Evolutionary conservation across 2,797 vertebrate genomes (phyloP).

Genomic region (Brachymystax lenok): DNA sequence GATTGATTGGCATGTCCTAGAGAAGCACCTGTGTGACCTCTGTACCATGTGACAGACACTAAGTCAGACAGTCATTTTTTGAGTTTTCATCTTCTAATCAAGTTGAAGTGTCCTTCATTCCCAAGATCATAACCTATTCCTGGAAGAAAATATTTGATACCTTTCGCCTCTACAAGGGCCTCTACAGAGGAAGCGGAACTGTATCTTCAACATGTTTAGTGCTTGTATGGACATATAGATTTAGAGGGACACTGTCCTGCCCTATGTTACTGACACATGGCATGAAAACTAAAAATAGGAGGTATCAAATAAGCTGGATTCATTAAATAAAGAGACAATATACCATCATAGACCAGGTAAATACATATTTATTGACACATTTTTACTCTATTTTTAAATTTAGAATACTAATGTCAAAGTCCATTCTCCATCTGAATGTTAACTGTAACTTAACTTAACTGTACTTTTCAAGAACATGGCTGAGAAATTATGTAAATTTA

Average conservation of each 20-base stretch:
- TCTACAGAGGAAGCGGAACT: too few species aligned
- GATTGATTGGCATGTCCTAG: background rate
- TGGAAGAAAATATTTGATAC: background rate
- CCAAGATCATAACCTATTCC: constrained; percentile 3
- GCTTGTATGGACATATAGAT: too few species aligned
- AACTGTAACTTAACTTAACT: background rate
- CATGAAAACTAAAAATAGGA: too few species aligned
- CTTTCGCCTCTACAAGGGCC: too few species aligned
- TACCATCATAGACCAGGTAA: background rate
- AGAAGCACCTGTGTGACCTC: background rate
- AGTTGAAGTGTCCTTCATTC: constrained; percentile 23
- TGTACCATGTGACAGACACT: too few species aligned
- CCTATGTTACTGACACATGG: too few species aligned
- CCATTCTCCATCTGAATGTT: background rate
- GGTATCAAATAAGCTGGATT: too few species aligned
- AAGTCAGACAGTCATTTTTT: background rate
- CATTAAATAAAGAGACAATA: too few species aligned
- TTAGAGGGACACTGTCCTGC: too few species aligned
- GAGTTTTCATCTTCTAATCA: constrained; percentile 23
- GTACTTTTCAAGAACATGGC: background rate
- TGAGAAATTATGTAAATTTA: background rate
- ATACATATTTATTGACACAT: background rate
- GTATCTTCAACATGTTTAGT: background rate
- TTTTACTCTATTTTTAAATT: background rate
- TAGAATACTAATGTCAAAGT: background rate